These are phyloP conservation scores for Oscheius myriophilus DNA, from an alignment of 2,888 invertebrate genomes.

Conservation along the genomic window DNA sequence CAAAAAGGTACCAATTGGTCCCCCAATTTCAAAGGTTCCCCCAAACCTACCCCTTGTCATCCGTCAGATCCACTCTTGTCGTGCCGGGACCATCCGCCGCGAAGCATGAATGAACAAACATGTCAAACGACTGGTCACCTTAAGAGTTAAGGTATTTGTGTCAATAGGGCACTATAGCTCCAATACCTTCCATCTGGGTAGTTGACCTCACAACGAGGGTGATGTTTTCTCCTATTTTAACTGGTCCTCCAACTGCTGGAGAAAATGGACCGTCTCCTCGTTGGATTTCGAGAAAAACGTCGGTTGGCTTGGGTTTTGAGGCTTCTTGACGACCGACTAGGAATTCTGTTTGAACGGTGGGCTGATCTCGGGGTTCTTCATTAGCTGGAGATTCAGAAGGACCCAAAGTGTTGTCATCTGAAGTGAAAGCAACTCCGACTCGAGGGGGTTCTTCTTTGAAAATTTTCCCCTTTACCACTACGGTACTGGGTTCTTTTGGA, in stretches of 20 bases:
- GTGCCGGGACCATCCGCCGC: slow-evolving; percentile 66
- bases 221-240: slow-evolving; percentile 68
- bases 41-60: slow-evolving; percentile 56
- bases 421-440: slow-evolving; percentile 28
- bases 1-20: too few species aligned
- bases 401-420: slow-evolving; percentile 19
- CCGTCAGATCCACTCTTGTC: slow-evolving; percentile 62
- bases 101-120: slow-evolving; percentile 70
- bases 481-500: too few species aligned
- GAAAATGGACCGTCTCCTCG: slow-evolving; percentile 60
- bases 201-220: slow-evolving; percentile 63
- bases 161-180: too few species aligned
- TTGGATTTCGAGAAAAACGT: slow-evolving; percentile 65
- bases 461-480: slow-evolving; percentile 9
- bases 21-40: not conserved
- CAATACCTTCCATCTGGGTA: slow-evolving; percentile 44
- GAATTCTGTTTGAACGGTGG: not conserved
- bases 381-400: too few species aligned
- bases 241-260: slow-evolving; percentile 56
- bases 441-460: slow-evolving; percentile 40
- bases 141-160: slow-evolving; percentile 1
- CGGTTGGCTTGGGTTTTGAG: slow-evolving; percentile 33
- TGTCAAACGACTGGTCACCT: slow-evolving; percentile 63
- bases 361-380: not conserved
- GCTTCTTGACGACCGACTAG: slow-evolving; percentile 48